phyloP scores from a whole-genome alignment of 2,888 invertebrate genomes.

The Archips xylosteana region DNA sequence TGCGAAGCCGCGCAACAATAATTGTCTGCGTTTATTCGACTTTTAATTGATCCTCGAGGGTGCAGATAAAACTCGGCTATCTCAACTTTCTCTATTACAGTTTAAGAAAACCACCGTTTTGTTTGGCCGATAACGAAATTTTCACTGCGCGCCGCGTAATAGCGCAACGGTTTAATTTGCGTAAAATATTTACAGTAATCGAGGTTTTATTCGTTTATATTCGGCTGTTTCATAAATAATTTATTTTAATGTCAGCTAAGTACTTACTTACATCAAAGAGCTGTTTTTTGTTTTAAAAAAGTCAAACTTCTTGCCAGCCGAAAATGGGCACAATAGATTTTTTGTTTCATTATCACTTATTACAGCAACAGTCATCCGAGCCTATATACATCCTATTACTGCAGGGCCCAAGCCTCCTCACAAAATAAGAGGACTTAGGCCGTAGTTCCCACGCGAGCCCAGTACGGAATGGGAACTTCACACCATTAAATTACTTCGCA shows the following conservation, averaged over 20 bases:
- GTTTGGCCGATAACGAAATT: conserved; percentile 79
- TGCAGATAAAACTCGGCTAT: conserved; percentile 81
- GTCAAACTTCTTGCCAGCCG: too few relatives aligned
- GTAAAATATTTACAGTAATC: conserved; percentile 39
- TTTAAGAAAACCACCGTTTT: conserved; percentile 81
- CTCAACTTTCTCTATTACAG: conserved; percentile 84
- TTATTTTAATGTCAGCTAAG: neutral
- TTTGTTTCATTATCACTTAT: too few relatives aligned
- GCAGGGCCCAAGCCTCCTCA: too few relatives aligned
- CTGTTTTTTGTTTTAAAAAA: neutral
- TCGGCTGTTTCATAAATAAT: conserved; percentile 27
- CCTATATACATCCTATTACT: too few relatives aligned
- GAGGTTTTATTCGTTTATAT: conserved; percentile 30
- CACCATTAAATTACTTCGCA: too few relatives aligned
- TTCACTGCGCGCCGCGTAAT: conserved; percentile 58
- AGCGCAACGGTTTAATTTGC: conserved; percentile 38
- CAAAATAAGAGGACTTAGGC: too few relatives aligned
- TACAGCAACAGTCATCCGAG: too few relatives aligned
- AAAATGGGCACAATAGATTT: too few relatives aligned
- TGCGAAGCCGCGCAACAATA: conserved; percentile 63
- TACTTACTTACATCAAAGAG: too few relatives aligned
- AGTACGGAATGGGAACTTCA: too few relatives aligned
- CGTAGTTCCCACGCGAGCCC: too few relatives aligned
- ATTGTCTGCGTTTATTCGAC: conserved; percentile 77
- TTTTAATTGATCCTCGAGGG: conserved; percentile 87